Percentiles rank a stretch among this genome's conserved stretches.
Conservation (phyloP, 1,140 invertebrate genomes). For the Trigoniulus corallinus region DNA sequence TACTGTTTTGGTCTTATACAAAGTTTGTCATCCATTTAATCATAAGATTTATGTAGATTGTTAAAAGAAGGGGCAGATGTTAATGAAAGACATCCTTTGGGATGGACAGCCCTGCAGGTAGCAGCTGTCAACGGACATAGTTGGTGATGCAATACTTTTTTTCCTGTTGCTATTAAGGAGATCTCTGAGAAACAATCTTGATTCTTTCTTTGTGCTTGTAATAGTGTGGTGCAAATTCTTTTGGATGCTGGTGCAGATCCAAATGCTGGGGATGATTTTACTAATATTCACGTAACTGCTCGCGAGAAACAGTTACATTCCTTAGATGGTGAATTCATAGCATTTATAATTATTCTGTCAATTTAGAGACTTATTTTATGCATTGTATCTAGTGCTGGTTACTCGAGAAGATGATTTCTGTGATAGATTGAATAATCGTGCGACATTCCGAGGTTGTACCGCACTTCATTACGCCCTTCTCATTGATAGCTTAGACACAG, state of each 20-base stretch:
- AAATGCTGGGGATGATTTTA: constrained; percentile 61
- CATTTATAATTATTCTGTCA: not conserved
- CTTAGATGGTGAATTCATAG: constrained; percentile 34
- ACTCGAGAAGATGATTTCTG: constrained; percentile 64
- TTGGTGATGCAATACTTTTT: constrained; percentile 19
- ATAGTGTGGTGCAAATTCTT: constrained; percentile 42
- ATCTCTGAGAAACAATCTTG: not conserved
- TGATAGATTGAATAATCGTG: constrained; percentile 48
- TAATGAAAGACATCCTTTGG: constrained; percentile 40
- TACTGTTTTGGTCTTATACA: not conserved
- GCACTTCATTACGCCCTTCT: constrained; percentile 78
- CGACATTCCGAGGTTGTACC: constrained; percentile 67
- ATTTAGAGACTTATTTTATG: not conserved
- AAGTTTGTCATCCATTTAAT: not conserved
- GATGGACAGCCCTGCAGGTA: constrained; percentile 72
- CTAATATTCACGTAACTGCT: constrained; percentile 46
- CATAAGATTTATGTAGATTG: not conserved
- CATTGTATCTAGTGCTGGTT: constrained; percentile 37
- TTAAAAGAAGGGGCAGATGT: constrained; percentile 5
- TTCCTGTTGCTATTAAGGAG: not conserved
- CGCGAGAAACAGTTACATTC: constrained; percentile 35
- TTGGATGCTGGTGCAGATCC: constrained; percentile 58
- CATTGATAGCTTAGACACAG: constrained; percentile 43
- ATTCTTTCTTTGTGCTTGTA: constrained; percentile 7
- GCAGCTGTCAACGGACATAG: constrained; percentile 58